Evolutionary conservation across 2,888 invertebrate species (phyloP), one percentile per base, ranked within the genome.

Genomic region (Herminia tarsipennalis): DNA sequence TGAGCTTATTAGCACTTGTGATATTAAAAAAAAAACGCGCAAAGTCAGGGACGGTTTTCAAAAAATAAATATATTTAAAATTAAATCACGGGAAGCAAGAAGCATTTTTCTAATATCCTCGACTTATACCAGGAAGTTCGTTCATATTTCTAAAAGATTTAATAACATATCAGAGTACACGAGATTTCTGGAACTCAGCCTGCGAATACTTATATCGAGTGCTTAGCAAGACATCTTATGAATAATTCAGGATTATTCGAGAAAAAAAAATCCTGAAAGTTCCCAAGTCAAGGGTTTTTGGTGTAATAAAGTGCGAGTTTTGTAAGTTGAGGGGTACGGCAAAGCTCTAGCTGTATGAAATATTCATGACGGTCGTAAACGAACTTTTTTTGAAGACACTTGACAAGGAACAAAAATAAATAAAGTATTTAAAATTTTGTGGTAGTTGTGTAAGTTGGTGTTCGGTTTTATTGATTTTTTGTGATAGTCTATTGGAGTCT

Each of bases 291-390:
- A 68, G 70, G 73, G 73, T 71, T 62, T 57, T 57, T 64, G 54
- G 59, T 53, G 68, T 62, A 65, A 69, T 68, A 63, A 63, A 69
- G 61, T 55, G 55, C 42, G 57, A 59, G 50, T 59, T 46, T 41
- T 32, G 47, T 40, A 45, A 60, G 33, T 67, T 57, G 52, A 55
- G 60, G 51, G 52, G 47, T 54, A 30, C 21, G 52, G 53, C 54
- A 58, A 59, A 44, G 52, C 56, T 60, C 27, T 44, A 42, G 60
- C 39, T 45, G 34, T 56, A 73, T 73, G 66, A 72, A 73, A 73
- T 73, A 73, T 73, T 73, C 73, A 73, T 72, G 59, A 39, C 47
- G 40, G 53, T 71, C 70, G 73, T 73, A 70, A 72, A 65, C 57
- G 53, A 68, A 66, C 57, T 65, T 64, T 52, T 61, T 56, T 44